phyloP scores from a whole-genome alignment of 2,888 invertebrate species.

The Thymelicus acteon region DNA sequence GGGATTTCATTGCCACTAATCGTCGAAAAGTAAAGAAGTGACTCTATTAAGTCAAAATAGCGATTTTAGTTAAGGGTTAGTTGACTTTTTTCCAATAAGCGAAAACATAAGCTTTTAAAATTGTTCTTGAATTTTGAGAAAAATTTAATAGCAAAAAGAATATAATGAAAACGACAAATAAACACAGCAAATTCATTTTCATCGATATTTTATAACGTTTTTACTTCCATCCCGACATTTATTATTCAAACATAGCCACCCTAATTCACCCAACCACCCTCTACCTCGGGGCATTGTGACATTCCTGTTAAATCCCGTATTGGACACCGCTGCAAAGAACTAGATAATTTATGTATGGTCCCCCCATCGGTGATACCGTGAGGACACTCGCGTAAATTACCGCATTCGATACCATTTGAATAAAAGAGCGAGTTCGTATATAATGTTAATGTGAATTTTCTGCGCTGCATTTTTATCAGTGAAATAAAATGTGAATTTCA shows the following conservation, averaged over 20 bases:
- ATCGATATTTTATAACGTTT: no score
- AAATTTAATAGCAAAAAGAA: no score
- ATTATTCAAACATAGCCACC: not conserved
- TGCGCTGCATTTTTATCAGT: conserved; percentile 30
- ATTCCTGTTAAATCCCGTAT: conserved; percentile 46
- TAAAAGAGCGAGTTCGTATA: conserved; percentile 30
- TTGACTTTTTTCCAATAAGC: no score
- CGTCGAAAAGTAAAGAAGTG: no score
- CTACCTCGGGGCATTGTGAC: conserved; percentile 40
- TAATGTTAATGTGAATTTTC: conserved; percentile 35
- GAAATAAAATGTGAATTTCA: conserved; percentile 24
- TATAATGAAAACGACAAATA: no score
- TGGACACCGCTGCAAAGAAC: conserved; percentile 45
- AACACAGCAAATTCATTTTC: no score
- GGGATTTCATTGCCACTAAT: no score
- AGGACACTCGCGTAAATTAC: conserved; percentile 37
- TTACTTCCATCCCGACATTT: not conserved
- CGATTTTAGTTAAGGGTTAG: no score
- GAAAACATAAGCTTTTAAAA: no score
- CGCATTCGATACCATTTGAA: conserved; percentile 36
- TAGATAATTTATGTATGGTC: conserved; percentile 45
- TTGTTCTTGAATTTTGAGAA: no score
- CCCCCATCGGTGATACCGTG: conserved; percentile 34
- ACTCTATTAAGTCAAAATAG: no score
- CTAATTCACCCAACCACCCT: conserved; percentile 22